These are phyloP conservation scores for Bucorvus abyssinicus DNA, from an alignment of 2,797 vertebrate genomes.

Conservation along the genomic window DNA sequence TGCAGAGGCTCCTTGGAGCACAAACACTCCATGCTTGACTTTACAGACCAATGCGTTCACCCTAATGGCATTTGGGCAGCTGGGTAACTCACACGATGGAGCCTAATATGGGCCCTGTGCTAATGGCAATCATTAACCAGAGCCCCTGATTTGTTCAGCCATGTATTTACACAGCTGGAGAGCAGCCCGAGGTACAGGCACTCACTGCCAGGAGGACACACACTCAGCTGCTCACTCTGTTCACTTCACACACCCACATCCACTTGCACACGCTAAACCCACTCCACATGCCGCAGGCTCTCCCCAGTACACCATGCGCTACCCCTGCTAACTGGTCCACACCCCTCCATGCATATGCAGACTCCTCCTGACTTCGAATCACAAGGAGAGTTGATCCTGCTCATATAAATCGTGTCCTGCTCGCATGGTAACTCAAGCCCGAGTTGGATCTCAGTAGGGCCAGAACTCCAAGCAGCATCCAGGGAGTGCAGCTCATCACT, in stretches of 20 bases:
- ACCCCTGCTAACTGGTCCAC: not conserved
- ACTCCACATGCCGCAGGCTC: not conserved
- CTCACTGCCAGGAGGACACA: not conserved
- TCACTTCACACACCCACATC: not conserved
- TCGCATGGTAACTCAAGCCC: not conserved
- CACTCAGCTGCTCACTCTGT: rapidly evolving
- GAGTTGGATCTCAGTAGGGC: not conserved
- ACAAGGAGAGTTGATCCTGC: not conserved
- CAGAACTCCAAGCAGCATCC: not conserved
- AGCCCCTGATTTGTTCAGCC: slow-evolving; percentile 25
- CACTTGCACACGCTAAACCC: not conserved
- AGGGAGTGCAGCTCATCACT: not conserved
- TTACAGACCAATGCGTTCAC: slow-evolving; percentile 1
- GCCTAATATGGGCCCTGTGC: slow-evolving; percentile 26
- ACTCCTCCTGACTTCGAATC: not conserved
- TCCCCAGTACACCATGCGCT: not conserved
- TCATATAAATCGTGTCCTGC: not conserved
- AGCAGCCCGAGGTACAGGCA: not conserved
- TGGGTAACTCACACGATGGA: not conserved
- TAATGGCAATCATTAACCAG: slow-evolving; percentile 54
- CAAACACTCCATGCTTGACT: not conserved
- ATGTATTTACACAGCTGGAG: slow-evolving; percentile 60
- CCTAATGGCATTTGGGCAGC: slow-evolving; percentile 24
- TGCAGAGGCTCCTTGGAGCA: not conserved
- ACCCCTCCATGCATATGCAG: not conserved